Percentiles rank a stretch among this genome's conserved stretches.
Conservation (phyloP, 23 tunicate genomes). For the Trididemnum miniatum region DNA sequence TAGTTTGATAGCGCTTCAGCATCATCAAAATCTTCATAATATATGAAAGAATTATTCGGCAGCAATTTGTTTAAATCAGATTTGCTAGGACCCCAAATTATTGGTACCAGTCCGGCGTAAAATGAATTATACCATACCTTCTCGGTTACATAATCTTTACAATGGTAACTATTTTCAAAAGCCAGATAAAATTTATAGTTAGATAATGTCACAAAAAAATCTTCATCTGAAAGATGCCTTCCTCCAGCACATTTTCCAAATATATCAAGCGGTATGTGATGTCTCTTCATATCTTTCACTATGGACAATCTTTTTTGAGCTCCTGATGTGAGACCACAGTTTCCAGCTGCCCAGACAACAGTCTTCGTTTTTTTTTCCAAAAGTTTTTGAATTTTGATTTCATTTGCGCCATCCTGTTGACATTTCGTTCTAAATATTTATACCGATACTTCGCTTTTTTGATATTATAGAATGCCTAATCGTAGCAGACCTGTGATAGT, state of each 20-base stretch:
- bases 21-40: conserved; percentile 25
- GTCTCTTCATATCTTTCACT: not conserved
- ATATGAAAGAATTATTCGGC: conserved; percentile 33
- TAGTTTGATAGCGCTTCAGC: not conserved
- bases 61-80: not conserved
- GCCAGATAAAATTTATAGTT: conserved; percentile 58
- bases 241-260: not conserved
- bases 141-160: conserved; percentile 32
- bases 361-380: not conserved
- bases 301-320: not conserved
- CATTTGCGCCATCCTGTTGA: not conserved
- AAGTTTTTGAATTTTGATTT: not conserved
- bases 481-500: too few species aligned
- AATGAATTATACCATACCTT: conserved; percentile 42
- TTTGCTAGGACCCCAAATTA: conserved; percentile 36
- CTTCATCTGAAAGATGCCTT: not conserved
- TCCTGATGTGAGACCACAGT: conserved; percentile 10
- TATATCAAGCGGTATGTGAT: not conserved
- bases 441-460: too few species aligned
- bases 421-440: not conserved
- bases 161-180: conserved; percentile 44
- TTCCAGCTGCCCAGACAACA: conserved; percentile 2
- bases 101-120: conserved; percentile 7
- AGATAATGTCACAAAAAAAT: not conserved
- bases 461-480: too few species aligned